Evolutionary conservation across 1,140 invertebrate species (phyloP), one percentile per base, ranked within the genome.

Genomic region (Drosophila kepulauana): DNA sequence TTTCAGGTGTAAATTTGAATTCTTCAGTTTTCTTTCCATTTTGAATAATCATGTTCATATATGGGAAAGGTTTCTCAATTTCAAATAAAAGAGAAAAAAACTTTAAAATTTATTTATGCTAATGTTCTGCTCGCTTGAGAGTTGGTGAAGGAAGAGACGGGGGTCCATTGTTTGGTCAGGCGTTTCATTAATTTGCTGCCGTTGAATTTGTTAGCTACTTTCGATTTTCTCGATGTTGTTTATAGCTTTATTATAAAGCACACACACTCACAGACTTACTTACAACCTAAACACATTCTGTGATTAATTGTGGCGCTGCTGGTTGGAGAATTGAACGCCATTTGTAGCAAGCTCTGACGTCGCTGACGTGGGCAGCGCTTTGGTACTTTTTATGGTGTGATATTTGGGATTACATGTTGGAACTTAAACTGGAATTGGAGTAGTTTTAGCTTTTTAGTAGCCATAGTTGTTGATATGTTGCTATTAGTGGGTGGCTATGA

Each of bases 201-300:
- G 68, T 54, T 64, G 25, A 81, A 81, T 69, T 82, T 82, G 56
- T 78, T 78, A 63, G 78, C 81, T 85, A 85, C 81, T 85, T 85
- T 85, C 81, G 81, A 85, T 85, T 85, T 78, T 84, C 25, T 75
- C 16, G 35, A 49, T 71, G 75, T 78, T 75, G 41, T 80, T 58
- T 72, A 49, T 74, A 33, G 67, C 67, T 51, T 61, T 69, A 59
- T 56, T 65, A 65, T 46, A 46, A 65, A 20, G n/a, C 38, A 58
- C 20, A n/a, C 46, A 25, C 15, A 38, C 10, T 38, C 45, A 62
- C 43, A 61, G 35, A 45, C 57, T 20, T 5, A 5, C 20, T 43
- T 30, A 61, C 57, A 30, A 13, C 30, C 33, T 45, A 49, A 52
- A 48, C 54, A 59, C 30, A 51, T 8, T 8, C 56, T 33, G 20